Base-by-base conservation (phyloP, 2,113 vertebrate species). In the Carollia perspicillata region DNA sequence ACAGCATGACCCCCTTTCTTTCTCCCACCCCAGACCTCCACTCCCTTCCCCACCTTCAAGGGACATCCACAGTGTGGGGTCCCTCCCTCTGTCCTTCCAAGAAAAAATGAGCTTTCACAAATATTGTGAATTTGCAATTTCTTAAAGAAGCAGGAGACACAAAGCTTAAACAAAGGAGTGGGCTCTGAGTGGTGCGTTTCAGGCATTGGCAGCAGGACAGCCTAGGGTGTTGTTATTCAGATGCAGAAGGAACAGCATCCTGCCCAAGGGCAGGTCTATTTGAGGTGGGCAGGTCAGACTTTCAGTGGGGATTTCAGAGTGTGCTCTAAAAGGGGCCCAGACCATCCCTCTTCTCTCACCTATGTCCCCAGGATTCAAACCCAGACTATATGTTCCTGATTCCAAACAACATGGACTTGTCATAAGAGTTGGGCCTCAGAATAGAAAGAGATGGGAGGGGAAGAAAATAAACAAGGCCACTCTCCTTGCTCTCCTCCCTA, bases 101-200 rank as follows among this genome's bases (percentile, higher is more conserved):
- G 49, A 53, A 79, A 90, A 90, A 14, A 53, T 28, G 37, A 81
- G 9, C 37, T 83, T 75, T 66, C 40, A 40, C 1, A 80, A 53
- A 12, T 35, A 66, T 8, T 63, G n/a, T 42, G 33, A 75, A 78
- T 78, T 58, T 51, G 1, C 51, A 18, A 0, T 63, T 66, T 92
- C 51, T 87, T 58, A 33, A 42, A 44, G 26, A 40, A 18, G 22
- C 10, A 12, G 17, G 23, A 84, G 44, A 89, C 13, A 47, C 11
- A 28, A n/a, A 80, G 33, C n/a, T 94, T 30, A 35, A 47, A 13
- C 3, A 3, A 66, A 18, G 60, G 6, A 51, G 20, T 4, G 4
- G 30, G 37, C 12, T n/a, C 1, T 5, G 3, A 2, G 5, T 13
- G 8, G 6, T 40, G 37, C 22, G 30, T 33, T 49, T 47, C 4